Evolutionary conservation across 1,140 invertebrate species (phyloP).

Genomic region (Achroia grisella): DNA sequence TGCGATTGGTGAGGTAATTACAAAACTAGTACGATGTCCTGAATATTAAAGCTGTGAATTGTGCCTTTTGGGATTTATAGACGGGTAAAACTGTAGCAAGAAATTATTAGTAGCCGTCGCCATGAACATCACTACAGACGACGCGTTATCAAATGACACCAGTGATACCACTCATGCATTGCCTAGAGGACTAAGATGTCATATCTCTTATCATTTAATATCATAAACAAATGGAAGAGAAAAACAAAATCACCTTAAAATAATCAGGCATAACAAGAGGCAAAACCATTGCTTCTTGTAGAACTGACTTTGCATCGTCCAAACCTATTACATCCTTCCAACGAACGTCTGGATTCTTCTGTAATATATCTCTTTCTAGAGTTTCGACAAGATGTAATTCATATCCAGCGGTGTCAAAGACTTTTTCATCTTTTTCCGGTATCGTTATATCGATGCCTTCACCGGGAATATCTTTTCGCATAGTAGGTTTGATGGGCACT

Average conservation of each 20-base stretch:
- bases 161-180: too few relatives aligned
- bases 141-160: not conserved
- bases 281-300: constrained; percentile 98
- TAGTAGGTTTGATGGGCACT: constrained; percentile 52
- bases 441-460: constrained; percentile 50
- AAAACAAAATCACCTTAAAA: constrained; percentile 84
- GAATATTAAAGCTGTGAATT: too few relatives aligned
- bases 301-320: constrained; percentile 93
- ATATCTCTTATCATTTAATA: too few relatives aligned
- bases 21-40: not conserved
- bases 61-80: too few relatives aligned
- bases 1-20: not conserved
- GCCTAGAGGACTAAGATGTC: too few relatives aligned
- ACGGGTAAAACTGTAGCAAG: too few relatives aligned
- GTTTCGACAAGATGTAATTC: constrained; percentile 88
- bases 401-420: constrained; percentile 83
- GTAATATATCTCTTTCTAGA: constrained; percentile 95
- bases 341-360: constrained; percentile 95
- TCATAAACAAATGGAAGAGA: too few relatives aligned
- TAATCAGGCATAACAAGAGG: constrained; percentile 99
- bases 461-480: constrained; percentile 44
- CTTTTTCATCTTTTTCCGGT: constrained; percentile 74
- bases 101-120: not conserved
- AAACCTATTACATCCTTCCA: constrained; percentile 99
- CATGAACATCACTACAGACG: not conserved